A percentile compares a stretch with the other conserved stretches of the same genome.
Conservation (phyloP, 2,113 vertebrate species). For the Periophthalmus modestus region DNA sequence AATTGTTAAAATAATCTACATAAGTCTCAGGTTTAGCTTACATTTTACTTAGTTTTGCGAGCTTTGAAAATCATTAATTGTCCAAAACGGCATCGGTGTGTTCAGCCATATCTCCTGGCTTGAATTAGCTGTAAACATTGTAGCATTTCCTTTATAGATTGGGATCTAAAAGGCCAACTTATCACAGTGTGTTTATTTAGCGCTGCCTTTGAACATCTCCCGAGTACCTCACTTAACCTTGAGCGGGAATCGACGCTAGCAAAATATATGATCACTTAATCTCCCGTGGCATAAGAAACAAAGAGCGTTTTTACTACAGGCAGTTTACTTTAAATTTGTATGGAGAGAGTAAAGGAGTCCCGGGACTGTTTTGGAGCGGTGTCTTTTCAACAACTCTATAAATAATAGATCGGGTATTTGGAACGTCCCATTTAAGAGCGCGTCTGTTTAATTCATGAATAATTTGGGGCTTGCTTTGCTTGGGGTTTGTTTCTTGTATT, state of each 20-base stretch:
- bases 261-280: constrained; percentile 26
- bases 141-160: not conserved
- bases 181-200: constrained; percentile 21
- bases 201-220: constrained; percentile 39
- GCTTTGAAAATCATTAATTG: not conserved
- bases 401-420: constrained; percentile 61
- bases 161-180: constrained; percentile 7
- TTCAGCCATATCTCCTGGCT: not conserved
- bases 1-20: too few relatives aligned
- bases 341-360: constrained; percentile 14
- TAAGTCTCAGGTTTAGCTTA: not conserved
- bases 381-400: constrained; percentile 45
- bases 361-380: constrained; percentile 16
- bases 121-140: not conserved
- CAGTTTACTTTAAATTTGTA: constrained; percentile 30
- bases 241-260: constrained; percentile 9
- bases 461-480: constrained; percentile 56
- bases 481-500: constrained; percentile 7
- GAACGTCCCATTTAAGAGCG: constrained; percentile 59
- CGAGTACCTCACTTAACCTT: constrained; percentile 26
- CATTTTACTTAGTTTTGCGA: not conserved
- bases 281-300: not conserved
- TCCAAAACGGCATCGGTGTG: not conserved
- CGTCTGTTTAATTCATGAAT: constrained; percentile 63
- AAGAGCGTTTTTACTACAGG: constrained; percentile 32